Percentiles rank a stretch among this genome's conserved stretches.
These are phyloP conservation scores for Lethenteron reissneri DNA, from an alignment of 2,113 vertebrate species.

Conservation along the genomic window DNA sequence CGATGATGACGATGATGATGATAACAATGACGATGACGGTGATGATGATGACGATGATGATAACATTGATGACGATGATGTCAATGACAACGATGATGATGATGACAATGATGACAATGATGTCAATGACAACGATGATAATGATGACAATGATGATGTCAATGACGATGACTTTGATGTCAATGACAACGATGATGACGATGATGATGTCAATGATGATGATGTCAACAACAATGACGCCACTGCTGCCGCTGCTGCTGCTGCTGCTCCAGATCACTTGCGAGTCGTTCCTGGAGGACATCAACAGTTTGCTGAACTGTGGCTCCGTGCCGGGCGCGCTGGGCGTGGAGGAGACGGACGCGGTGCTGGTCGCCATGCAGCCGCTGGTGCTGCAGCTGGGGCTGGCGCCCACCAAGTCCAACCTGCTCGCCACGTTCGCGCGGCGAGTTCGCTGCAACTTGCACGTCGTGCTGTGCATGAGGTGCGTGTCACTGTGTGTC, in stretches of 20 bases:
- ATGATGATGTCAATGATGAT: neutral
- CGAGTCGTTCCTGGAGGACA: conserved; percentile 68
- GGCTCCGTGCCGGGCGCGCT: conserved; percentile 63
- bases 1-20: too few species aligned
- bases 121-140: neutral
- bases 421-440: conserved; percentile 48
- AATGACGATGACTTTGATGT: too few species aligned
- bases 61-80: neutral
- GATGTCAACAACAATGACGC: neutral
- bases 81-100: neutral
- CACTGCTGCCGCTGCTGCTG: too few species aligned
- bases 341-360: conserved; percentile 40
- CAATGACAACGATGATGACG: neutral
- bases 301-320: conserved; percentile 61
- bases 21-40: too few species aligned
- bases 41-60: too few species aligned
- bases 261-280: conserved; percentile 41
- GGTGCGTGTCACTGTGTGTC: conserved; percentile 20
- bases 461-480: conserved; percentile 72
- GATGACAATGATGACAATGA: neutral
- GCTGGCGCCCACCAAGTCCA: conserved; percentile 54
- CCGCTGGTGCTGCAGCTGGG: conserved; percentile 40
- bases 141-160: too few species aligned
- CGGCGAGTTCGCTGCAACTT: conserved; percentile 46
- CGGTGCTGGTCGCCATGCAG: conserved; percentile 45